phyloP scores from a whole-genome alignment of 2,113 vertebrate species.

The Forbesichthys agassizii region DNA sequence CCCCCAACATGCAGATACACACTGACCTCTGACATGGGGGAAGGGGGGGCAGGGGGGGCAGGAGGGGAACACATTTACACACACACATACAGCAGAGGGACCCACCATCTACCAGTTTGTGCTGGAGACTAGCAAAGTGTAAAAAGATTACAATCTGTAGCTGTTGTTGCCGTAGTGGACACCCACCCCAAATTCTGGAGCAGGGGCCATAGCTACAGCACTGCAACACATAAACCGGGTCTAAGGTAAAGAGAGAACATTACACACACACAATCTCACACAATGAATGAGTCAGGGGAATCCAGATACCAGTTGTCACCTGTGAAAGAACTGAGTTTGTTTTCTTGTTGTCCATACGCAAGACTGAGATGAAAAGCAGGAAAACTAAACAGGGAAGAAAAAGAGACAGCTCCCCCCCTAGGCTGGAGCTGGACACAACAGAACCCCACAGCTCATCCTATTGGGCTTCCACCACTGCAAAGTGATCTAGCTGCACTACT shows the following conservation, averaged over 20 bases:
- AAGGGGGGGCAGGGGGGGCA: constrained; percentile 14
- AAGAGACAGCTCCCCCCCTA: constrained; percentile 17
- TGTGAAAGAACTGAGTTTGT: not conserved
- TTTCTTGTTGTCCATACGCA: not conserved
- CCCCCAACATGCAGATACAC: constrained; percentile 65
- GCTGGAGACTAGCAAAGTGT: constrained; percentile 34
- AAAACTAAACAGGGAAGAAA: constrained; percentile 29
- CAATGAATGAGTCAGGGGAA: constrained; percentile 3
- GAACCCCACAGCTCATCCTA: constrained; percentile 37
- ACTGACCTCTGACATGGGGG: constrained; percentile 68
- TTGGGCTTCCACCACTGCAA: constrained; percentile 4
- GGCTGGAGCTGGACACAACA: constrained; percentile 55
- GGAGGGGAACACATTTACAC: constrained; percentile 12
- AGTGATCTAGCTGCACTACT: not conserved
- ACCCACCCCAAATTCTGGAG: constrained; percentile 18
- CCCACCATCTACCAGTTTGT: constrained; percentile 28
- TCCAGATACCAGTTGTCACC: not conserved
- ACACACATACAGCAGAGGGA: constrained; percentile 41
- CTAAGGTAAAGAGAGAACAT: constrained; percentile 9
- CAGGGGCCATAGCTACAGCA: constrained; percentile 33
- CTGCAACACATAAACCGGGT: constrained; percentile 21
- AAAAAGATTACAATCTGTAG: constrained; percentile 24
- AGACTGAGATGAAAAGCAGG: constrained; percentile 30
- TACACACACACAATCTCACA: constrained; percentile 23
- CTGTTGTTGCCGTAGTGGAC: constrained; percentile 1